Evolutionary conservation across 2,888 invertebrate genomes (phyloP).

Genomic region (Alloscopus bannaensis): DNA sequence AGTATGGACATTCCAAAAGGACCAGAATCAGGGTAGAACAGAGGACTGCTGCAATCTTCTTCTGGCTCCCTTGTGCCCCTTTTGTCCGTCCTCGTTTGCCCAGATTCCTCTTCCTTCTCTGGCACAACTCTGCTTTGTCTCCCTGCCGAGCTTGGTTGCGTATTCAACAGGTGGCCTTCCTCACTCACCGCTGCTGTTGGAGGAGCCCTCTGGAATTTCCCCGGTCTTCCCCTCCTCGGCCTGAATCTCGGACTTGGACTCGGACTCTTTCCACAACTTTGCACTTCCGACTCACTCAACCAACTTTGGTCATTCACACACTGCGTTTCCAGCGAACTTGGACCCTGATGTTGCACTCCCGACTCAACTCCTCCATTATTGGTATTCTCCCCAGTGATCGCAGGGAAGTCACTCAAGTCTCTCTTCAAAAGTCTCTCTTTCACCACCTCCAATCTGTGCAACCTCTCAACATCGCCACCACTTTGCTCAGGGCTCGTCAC

Average conservation of each 20-base stretch:
- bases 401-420: conserved; percentile 24
- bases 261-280: conserved; percentile 40
- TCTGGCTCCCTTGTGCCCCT: conserved; percentile 17
- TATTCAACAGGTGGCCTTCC: conserved; percentile 61
- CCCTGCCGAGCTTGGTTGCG: conserved; percentile 28
- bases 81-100: conserved; percentile 37
- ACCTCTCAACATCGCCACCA: conserved; percentile 60
- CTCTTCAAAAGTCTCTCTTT: conserved; percentile 38
- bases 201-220: conserved; percentile 7
- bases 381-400: conserved; percentile 1
- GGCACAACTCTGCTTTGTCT: background rate
- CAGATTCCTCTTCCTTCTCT: conserved; percentile 1
- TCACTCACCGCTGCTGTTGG: conserved; percentile 10
- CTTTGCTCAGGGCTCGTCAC: conserved; percentile 51
- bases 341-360: conserved; percentile 25
- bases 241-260: conserved; percentile 57
- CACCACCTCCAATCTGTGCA: conserved; percentile 59
- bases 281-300: conserved; percentile 54
- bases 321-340: conserved; percentile 60
- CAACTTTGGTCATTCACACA: conserved; percentile 60
- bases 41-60: conserved; percentile 25
- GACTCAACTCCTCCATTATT: conserved; percentile 4
- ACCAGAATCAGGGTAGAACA: conserved; percentile 51
- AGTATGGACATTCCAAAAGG: conserved; percentile 60
- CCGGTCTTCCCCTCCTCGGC: conserved; percentile 17